Evolutionary conservation across 2,113 vertebrate genomes (phyloP).

Genomic region (Leptobrachium ailaonicum): DNA sequence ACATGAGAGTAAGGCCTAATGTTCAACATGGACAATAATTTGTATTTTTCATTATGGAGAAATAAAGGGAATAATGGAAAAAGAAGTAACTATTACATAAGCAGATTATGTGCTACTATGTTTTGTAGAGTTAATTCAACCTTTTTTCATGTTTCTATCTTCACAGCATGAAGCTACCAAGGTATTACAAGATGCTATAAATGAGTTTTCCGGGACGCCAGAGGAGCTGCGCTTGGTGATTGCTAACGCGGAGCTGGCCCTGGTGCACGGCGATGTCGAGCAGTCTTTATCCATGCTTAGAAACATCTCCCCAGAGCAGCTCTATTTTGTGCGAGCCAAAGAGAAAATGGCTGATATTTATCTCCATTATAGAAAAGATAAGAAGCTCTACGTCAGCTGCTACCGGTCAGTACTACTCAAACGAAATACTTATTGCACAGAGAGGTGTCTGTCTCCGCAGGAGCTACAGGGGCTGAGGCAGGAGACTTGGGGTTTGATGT

Average conservation of each 20-base stretch:
- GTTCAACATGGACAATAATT: no score
- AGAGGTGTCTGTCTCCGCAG: no score
- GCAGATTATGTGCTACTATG: no score
- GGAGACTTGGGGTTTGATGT: no score
- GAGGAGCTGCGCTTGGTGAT: conserved; percentile 90
- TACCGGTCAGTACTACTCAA: conserved; percentile 77
- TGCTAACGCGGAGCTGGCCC: conserved; percentile 86
- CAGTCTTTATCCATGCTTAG: conserved; percentile 87
- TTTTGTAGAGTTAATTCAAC: no score
- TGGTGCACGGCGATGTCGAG: conserved; percentile 85
- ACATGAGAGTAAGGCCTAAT: no score
- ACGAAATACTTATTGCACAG: no score
- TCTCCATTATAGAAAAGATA: conserved; percentile 89
- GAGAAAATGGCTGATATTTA: conserved; percentile 95
- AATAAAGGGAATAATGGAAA: no score
- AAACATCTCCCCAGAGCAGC: conserved; percentile 85
- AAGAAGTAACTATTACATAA: no score
- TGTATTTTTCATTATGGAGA: no score
- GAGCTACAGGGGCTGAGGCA: no score
- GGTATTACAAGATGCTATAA: conserved; percentile 93
- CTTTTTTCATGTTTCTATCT: conserved; percentile 41
- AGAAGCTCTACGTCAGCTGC: conserved; percentile 86
- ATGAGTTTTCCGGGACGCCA: conserved; percentile 89
- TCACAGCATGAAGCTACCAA: conserved; percentile 92
- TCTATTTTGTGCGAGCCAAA: conserved; percentile 92